Base-by-base conservation (phyloP, 1,140 invertebrate genomes). In the Drosophila carrolli region DNA sequence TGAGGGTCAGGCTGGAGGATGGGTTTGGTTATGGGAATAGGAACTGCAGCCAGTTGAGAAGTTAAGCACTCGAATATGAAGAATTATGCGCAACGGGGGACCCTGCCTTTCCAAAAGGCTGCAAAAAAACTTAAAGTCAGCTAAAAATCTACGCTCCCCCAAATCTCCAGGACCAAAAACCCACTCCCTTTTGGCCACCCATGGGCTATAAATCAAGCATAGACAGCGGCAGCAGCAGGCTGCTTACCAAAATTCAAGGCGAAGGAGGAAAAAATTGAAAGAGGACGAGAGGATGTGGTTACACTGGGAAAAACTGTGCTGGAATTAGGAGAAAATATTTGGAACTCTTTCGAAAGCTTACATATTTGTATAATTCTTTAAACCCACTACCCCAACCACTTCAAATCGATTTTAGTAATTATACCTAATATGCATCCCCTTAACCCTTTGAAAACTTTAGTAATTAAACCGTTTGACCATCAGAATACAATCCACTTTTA, bases 11-110 rank as follows among this genome's bases (percentile, higher is more conserved):
- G 14, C 3, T 10, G 43, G 40, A 40, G 11, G 1, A 7, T 53
- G 37, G 40, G 54, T 23, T 19, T 23, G 32, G 32, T 8, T 8
- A 41, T 19, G 66, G 58, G 40, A 47, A 43, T n/a, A 50, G 66
- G 50, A 57, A 57, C 74, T 57, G 35, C 72, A 46, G 73, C 46
- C 74, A 78, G 56, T 81, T 81, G 77, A 79, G 59, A 74, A 78
- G 75, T 85, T 74, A 75, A 78, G 79, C 78, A 76, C 78, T 62
- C 78, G 61, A 79, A 88, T 86, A 86, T 86, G 83, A 86, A 86
- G 83, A 86, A 86, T 86, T 86, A 86, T 86, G 83, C 79, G 61
- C 80, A 35, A 82, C 83, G 84, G 81, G 83, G 84, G 84, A 83
- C 79, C 13, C 14, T 43, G 38, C 35, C 38, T 40, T 16, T 10